Evolutionary conservation across 2,113 vertebrate species (phyloP).

Genomic region (Corythornis cristatus): DNA sequence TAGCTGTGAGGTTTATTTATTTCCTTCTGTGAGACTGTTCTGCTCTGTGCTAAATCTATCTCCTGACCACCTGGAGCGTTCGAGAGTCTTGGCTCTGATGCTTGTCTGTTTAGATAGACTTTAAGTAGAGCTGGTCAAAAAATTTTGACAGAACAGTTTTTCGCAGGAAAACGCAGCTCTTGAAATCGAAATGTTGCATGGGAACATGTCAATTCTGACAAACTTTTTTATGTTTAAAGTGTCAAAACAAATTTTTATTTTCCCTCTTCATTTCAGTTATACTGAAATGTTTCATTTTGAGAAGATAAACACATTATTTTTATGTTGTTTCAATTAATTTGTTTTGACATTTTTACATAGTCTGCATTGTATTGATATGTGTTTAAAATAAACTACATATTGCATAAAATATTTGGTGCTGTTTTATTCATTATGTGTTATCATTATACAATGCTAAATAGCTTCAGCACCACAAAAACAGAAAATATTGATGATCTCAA

Average conservation of each 20-base stretch:
- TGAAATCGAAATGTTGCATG: background rate
- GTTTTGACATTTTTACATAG: slow-evolving; percentile 36
- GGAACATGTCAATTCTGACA: slow-evolving; percentile 46
- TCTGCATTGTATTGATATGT: background rate
- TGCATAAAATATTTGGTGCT: background rate
- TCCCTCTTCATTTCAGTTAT: background rate
- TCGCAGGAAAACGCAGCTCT: background rate
- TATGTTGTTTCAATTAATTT: slow-evolving; percentile 56
- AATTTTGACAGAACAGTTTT: slow-evolving; percentile 63
- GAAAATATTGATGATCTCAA: background rate
- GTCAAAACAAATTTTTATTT: slow-evolving; percentile 60
- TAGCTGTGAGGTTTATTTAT: slow-evolving; percentile 46
- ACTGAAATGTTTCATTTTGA: background rate
- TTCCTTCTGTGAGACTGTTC: slow-evolving; percentile 39
- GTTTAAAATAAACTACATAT: background rate
- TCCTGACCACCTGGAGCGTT: slow-evolving; percentile 61
- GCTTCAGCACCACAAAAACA: background rate
- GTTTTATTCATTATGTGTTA: background rate
- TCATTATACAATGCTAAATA: background rate
- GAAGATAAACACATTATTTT: slow-evolving; percentile 31
- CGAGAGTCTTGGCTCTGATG: slow-evolving; percentile 47
- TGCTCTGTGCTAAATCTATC: slow-evolving; percentile 60
- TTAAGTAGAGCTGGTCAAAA: slow-evolving; percentile 58
- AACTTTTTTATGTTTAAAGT: slow-evolving; percentile 28
- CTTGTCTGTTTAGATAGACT: slow-evolving; percentile 57